These are phyloP conservation scores for Thera britannica DNA, from an alignment of 2,888 invertebrate species.

Conservation along the genomic window DNA sequence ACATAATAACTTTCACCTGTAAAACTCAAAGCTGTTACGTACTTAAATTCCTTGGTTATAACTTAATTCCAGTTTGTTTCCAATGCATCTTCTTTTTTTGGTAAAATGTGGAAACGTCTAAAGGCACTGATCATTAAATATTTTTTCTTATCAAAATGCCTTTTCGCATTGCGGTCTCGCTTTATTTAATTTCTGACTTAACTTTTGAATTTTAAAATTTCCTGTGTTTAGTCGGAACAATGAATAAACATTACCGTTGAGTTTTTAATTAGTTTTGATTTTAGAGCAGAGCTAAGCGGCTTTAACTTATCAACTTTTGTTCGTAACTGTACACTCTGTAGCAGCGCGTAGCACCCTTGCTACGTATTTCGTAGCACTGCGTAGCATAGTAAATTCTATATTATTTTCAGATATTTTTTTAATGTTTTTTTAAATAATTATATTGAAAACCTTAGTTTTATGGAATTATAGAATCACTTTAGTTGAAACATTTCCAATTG, in stretches of 20 bases:
- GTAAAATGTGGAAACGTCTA: no score
- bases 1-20: neutral
- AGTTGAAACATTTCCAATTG: no score
- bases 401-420: no score
- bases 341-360: conserved; percentile 3
- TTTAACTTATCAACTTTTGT: neutral
- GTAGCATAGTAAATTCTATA: no score
- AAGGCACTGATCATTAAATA: no score
- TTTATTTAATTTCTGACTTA: conserved; percentile 50
- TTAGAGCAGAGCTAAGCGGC: conserved; percentile 14
- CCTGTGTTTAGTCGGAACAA: conserved; percentile 41
- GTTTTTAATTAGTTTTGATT: conserved; percentile 40
- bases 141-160: neutral
- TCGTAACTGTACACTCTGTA: neutral
- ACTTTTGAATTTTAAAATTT: conserved; percentile 50
- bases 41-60: no score
- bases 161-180: conserved; percentile 20
- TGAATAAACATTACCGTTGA: conserved; percentile 46
- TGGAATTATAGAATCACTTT: no score
- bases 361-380: conserved; percentile 1
- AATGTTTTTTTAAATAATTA: no score
- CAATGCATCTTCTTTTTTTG: no score
- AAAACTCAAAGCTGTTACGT: no score
- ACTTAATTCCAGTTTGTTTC: no score
- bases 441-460: no score